Percentiles rank a stretch among this genome's conserved stretches.
These are phyloP conservation scores for Clarias gariepinus DNA, from an alignment of 2,113 vertebrate genomes.

Conservation along the genomic window DNA sequence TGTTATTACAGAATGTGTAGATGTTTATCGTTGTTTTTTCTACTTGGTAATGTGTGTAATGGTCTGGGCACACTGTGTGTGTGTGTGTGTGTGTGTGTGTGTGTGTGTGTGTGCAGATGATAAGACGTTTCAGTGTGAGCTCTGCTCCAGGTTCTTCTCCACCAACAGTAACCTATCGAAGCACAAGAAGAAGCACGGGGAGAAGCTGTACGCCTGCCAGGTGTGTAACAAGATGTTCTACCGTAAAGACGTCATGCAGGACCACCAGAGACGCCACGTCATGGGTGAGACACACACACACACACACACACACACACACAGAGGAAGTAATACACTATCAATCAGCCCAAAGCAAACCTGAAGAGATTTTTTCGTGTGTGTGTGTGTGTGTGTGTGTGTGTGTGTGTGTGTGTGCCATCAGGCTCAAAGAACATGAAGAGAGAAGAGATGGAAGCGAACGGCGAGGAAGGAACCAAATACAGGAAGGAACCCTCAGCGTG, in stretches of 20 bases:
- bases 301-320: background rate
- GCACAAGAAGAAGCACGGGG: slow-evolving; percentile 98
- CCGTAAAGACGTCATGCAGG: slow-evolving; percentile 95
- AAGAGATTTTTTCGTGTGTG: background rate
- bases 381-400: background rate
- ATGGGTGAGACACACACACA: slow-evolving; percentile 76
- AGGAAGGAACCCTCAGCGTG: slow-evolving; percentile 96
- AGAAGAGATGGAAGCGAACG: slow-evolving; percentile 87
- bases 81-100: slow-evolving; percentile 3
- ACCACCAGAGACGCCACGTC: slow-evolving; percentile 91
- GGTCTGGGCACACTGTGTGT: too few relatives aligned
- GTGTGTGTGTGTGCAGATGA: slow-evolving; percentile 76
- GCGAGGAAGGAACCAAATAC: slow-evolving; percentile 88
- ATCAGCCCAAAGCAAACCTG: too few relatives aligned
- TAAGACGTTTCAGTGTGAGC: slow-evolving; percentile 98
- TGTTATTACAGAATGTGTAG: background rate
- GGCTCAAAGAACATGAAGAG: slow-evolving; percentile 90
- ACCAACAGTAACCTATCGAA: slow-evolving; percentile 99
- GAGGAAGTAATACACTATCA: background rate
- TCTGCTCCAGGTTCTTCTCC: slow-evolving; percentile 98
- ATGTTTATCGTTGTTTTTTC: background rate
- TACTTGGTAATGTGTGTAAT: background rate
- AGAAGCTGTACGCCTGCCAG: slow-evolving; percentile 95
- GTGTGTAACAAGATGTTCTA: slow-evolving; percentile 99
- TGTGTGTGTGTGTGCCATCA: slow-evolving; percentile 58